phyloP scores from a whole-genome alignment of 1,140 invertebrate species.

The Drosophila dunni region DNA sequence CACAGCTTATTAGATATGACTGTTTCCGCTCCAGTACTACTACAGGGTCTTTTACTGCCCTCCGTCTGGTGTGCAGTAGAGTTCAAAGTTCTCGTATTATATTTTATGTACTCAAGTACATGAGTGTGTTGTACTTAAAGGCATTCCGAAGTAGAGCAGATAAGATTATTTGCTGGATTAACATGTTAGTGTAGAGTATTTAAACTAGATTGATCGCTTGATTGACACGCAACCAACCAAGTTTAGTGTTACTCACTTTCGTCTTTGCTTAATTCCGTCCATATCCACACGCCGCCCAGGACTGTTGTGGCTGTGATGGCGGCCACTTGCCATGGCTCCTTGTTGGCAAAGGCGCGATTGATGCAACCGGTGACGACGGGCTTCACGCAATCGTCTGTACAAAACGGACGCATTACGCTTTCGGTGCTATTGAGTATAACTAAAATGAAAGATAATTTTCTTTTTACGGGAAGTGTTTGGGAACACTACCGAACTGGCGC shows the following conservation, averaged over 20 bases:
- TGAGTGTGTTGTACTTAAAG: background rate
- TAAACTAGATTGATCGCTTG: background rate
- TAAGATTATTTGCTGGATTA: constrained; percentile 70
- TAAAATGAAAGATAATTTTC: constrained; percentile 6
- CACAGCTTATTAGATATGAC: too few relatives aligned
- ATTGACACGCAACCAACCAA: background rate
- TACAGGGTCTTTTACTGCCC: too few relatives aligned
- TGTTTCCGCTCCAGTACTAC: too few relatives aligned
- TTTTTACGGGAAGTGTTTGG: background rate
- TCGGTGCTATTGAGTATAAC: constrained; percentile 6
- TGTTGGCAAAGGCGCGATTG: constrained; percentile 87
- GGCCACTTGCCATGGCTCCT: constrained; percentile 91
- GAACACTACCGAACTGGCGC: constrained; percentile 39
- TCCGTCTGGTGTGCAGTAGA: constrained; percentile 1
- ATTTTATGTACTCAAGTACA: constrained; percentile 5
- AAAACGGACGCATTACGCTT: constrained; percentile 64
- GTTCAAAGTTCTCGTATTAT: constrained; percentile 51
- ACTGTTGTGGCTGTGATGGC: constrained; percentile 89
- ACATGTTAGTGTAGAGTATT: constrained; percentile 23
- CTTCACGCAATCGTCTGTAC: constrained; percentile 64
- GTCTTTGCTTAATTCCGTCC: constrained; percentile 89
- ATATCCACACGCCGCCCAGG: constrained; percentile 88
- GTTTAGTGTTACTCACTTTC: constrained; percentile 87
- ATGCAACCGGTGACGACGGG: constrained; percentile 66
- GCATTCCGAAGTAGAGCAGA: constrained; percentile 26